Conservation (phyloP, 2,797 vertebrate genomes). For the Sphenopsis melanotis region DNA sequence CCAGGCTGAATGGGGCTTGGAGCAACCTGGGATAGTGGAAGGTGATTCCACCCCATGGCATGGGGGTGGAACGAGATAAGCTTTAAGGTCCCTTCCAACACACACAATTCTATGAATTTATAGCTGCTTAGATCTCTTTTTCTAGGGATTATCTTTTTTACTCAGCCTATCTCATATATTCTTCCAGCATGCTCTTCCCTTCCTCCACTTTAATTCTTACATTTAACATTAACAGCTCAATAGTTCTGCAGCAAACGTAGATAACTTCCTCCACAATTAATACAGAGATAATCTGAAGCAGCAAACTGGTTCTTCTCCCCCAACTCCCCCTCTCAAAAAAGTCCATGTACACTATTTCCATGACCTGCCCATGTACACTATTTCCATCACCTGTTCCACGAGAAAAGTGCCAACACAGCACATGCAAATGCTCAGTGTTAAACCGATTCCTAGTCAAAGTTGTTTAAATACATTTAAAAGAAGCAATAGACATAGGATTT, state of each 20-base stretch:
- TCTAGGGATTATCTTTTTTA: neutral
- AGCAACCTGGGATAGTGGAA: fast-evolving
- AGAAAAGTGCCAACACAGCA: neutral
- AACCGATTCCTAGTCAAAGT: neutral
- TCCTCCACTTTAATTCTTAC: neutral
- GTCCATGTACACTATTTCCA: neutral
- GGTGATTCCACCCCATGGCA: neutral
- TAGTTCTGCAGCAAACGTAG: neutral
- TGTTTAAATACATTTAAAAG: neutral
- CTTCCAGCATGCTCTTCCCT: neutral
- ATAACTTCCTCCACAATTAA: neutral
- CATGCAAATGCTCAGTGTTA: neutral
- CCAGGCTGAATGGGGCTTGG: fast-evolving
- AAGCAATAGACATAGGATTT: neutral
- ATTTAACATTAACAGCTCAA: neutral
- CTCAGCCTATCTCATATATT: neutral
- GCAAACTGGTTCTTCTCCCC: neutral
- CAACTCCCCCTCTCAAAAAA: neutral
- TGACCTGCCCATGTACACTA: neutral
- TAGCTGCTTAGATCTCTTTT: neutral
- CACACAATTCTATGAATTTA: neutral
- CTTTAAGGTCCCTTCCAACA: neutral
- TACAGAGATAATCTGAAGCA: neutral
- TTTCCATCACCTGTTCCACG: neutral
- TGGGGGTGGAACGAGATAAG: neutral